A percentile compares a stretch with the other conserved stretches of the same genome.
Evolutionary conservation across 2,888 invertebrate genomes (phyloP).

Genomic region (Drosophila ezoana): DNA sequence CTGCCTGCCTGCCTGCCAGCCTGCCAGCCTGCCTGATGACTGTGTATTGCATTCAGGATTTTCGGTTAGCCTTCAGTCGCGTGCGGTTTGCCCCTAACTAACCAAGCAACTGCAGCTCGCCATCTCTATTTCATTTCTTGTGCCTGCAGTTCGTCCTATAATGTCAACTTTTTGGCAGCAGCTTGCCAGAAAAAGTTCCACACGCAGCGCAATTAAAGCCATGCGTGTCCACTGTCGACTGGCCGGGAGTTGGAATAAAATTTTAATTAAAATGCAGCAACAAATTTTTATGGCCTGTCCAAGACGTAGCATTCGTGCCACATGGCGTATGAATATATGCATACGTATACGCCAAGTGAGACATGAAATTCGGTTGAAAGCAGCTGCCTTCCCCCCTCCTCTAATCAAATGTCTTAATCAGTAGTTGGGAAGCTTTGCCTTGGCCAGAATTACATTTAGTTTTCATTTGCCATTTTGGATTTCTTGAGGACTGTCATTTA

Average conservation of each 20-base stretch:
- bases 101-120: slow-evolving; percentile 2
- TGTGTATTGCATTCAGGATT: slow-evolving; percentile 22
- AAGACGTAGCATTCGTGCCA: slow-evolving; percentile 36
- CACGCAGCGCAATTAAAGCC: slow-evolving; percentile 61
- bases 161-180: slow-evolving; percentile 66
- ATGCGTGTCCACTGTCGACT: slow-evolving; percentile 57
- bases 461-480: background rate
- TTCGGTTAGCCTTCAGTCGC: slow-evolving; percentile 62
- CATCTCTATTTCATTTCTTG: slow-evolving; percentile 51
- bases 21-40: slow-evolving; percentile 9
- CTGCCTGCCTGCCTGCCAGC: background rate
- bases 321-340: slow-evolving; percentile 55
- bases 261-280: slow-evolving; percentile 64
- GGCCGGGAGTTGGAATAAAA: slow-evolving; percentile 48
- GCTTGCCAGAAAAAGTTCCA: slow-evolving; percentile 29
- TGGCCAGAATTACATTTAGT: background rate
- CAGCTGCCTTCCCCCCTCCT: background rate
- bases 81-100: slow-evolving; percentile 39
- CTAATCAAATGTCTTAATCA: slow-evolving; percentile 2
- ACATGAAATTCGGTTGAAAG: slow-evolving; percentile 10
- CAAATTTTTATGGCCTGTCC: slow-evolving; percentile 35
- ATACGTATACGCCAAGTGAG: slow-evolving; percentile 4
- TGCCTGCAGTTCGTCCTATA: slow-evolving; percentile 47
- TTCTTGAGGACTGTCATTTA: slow-evolving; percentile 46
- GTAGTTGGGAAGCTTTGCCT: slow-evolving; percentile 6